phyloP scores from a whole-genome alignment of 2,797 vertebrate genomes.

The Lacerta agilis region DNA sequence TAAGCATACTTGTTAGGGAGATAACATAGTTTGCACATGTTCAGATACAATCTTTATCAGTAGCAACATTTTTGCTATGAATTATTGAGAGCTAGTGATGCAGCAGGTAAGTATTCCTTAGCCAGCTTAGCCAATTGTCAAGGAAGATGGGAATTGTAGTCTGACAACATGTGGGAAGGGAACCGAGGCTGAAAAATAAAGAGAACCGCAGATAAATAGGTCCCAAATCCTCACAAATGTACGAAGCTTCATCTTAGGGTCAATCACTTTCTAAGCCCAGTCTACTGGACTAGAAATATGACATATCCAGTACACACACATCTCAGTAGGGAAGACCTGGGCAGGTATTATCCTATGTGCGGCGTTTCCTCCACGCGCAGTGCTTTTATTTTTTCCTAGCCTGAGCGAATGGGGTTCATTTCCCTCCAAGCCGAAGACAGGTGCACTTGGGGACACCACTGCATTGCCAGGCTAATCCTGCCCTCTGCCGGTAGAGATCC shows the following conservation, averaged over 20 bases:
- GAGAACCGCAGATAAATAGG: not conserved
- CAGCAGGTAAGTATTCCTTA: not conserved
- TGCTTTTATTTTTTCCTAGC: not conserved
- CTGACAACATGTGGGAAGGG: no score
- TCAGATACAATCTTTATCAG: not conserved
- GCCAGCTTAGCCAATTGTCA: not conserved
- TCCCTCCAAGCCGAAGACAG: not conserved
- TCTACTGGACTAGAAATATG: not conserved
- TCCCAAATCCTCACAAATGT: not conserved
- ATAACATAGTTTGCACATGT: not conserved
- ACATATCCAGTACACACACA: not conserved
- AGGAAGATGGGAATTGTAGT: not conserved
- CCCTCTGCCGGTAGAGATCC: not conserved
- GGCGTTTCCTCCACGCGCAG: not conserved
- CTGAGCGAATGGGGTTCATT: not conserved
- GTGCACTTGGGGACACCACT: not conserved
- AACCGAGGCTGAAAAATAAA: no score
- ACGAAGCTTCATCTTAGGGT: not conserved
- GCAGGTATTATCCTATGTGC: not conserved
- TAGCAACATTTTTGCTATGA: not conserved
- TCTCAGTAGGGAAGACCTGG: not conserved
- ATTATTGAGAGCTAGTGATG: not conserved
- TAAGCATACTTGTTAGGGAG: no score
- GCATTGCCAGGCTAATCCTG: not conserved
- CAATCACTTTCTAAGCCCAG: not conserved